These are phyloP conservation scores for Atta cephalotes DNA, from an alignment of 1,140 invertebrate species.

Conservation along the genomic window DNA sequence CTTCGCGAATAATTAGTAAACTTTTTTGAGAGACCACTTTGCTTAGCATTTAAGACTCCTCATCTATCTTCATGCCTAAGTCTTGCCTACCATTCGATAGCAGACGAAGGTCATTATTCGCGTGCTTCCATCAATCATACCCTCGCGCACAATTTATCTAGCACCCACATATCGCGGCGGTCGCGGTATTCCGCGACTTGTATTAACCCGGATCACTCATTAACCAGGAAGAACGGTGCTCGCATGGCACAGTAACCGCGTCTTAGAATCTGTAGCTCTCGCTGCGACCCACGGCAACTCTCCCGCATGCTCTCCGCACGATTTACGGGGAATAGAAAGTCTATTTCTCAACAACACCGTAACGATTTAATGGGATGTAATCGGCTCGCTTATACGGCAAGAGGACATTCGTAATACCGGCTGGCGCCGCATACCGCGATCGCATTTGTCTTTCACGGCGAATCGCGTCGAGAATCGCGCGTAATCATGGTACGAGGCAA, in stretches of 20 bases:
- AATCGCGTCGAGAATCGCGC: conserved; percentile 53
- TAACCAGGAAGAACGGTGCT: conserved; percentile 73
- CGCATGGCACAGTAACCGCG: conserved; percentile 74
- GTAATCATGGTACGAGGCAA: conserved; percentile 62
- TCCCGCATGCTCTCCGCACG: background rate
- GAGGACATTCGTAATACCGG: conserved; percentile 66
- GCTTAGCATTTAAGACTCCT: background rate
- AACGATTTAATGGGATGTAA: conserved; percentile 80
- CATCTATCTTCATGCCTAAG: background rate
- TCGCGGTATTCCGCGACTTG: conserved; percentile 59
- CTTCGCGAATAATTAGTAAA: background rate
- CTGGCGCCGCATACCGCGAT: conserved; percentile 48
- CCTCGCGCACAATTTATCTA: conserved; percentile 51
- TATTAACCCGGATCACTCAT: conserved; percentile 78
- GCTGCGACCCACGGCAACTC: background rate
- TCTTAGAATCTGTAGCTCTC: conserved; percentile 22
- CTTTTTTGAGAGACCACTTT: background rate
- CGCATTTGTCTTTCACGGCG: conserved; percentile 58
- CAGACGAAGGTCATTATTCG: background rate
- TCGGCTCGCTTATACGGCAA: conserved; percentile 65
- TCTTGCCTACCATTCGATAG: background rate
- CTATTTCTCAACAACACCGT: conserved; percentile 76
- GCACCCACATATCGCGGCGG: conserved; percentile 41
- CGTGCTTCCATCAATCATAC: conserved; percentile 59
- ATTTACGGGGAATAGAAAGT: conserved; percentile 77